A percentile compares a stretch with the other conserved stretches of the same genome.
These are phyloP conservation scores for Monodelphis domestica DNA, from an alignment of 2,797 vertebrate species.

Conservation along the genomic window DNA sequence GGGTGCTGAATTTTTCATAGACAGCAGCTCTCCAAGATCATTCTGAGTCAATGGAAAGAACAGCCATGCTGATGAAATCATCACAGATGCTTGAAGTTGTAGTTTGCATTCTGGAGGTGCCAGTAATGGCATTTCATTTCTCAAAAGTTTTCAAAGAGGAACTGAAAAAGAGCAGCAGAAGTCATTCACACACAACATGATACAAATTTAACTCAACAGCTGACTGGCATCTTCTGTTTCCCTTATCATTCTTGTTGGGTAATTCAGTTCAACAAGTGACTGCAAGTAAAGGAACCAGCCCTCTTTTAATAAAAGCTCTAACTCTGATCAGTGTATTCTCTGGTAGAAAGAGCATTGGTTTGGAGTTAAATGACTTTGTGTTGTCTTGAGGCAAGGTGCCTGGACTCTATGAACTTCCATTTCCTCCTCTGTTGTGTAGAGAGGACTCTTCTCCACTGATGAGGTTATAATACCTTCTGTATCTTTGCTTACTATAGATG, in stretches of 20 bases:
- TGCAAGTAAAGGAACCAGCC: not conserved
- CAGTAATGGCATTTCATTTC: not conserved
- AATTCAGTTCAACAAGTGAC: not conserved
- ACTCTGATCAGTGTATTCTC: not conserved
- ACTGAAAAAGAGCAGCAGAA: not conserved
- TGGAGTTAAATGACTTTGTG: not conserved
- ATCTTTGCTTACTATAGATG: not conserved
- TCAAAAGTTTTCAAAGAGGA: not conserved
- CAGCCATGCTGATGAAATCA: not conserved
- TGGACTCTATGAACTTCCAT: not conserved
- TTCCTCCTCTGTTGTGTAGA: not conserved
- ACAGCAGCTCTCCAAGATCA: not conserved
- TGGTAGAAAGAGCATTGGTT: not conserved
- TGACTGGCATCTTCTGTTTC: not conserved
- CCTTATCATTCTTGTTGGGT: not conserved
- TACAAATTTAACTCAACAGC: not conserved
- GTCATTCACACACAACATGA: not conserved
- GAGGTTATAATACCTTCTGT: not conserved
- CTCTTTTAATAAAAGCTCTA: not conserved
- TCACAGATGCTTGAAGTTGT: not conserved
- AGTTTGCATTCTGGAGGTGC: not conserved
- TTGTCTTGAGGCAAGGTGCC: not conserved
- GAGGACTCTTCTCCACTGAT: too few relatives aligned
- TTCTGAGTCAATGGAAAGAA: not conserved
- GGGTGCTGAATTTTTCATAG: not conserved